Evolutionary conservation across 2,888 invertebrate genomes (phyloP), one percentile per base, ranked within the genome.

Genomic region (Volucella bombylans): DNA sequence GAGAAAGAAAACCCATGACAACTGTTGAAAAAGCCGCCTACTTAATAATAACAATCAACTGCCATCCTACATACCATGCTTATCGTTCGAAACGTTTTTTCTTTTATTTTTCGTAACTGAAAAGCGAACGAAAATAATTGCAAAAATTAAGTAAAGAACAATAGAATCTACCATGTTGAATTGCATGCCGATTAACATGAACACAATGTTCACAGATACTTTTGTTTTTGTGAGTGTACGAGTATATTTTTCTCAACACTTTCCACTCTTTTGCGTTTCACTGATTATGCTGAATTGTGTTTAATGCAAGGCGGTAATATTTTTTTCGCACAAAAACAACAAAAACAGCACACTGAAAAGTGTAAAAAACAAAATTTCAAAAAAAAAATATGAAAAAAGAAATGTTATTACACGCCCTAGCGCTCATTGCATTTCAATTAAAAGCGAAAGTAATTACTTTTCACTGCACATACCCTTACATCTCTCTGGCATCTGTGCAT

Each of bases 391-490:
- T 11, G 23, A 4, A 64, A 57, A 59, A 47, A 64, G 41, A 57
- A 71, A 64, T 57, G 10, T 57, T 61, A 71, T 83, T 76, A 67
- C 31, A 71, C 74, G 59, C 67, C 74, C 65, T 80, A 71, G 69
- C 55, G 65, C 61, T 80, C 80, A 76, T 83, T 80, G 69, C 65
- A 71, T 76, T 71, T 71, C 80, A 83, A 79, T 79, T 69, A 78
- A 82, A 82, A 83, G 83, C 69, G 80, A 83, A 83, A 83, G 83
- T 80, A 83, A 80, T 83, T 83, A 83, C 80, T 80, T 61, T 83
- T 80, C 54, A 83, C 79, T 69, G 73, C 47, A 69, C 65, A 41
- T 52, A 45, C 59, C 49, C 50, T 50, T 57, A 50, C 31, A 71
- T 49, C 55, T 45, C 18, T 31, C 39, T 31, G 15, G 54, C 14